These are phyloP conservation scores for Gorsachius magnificus DNA, from an alignment of 2,797 vertebrate genomes.

Conservation along the genomic window DNA sequence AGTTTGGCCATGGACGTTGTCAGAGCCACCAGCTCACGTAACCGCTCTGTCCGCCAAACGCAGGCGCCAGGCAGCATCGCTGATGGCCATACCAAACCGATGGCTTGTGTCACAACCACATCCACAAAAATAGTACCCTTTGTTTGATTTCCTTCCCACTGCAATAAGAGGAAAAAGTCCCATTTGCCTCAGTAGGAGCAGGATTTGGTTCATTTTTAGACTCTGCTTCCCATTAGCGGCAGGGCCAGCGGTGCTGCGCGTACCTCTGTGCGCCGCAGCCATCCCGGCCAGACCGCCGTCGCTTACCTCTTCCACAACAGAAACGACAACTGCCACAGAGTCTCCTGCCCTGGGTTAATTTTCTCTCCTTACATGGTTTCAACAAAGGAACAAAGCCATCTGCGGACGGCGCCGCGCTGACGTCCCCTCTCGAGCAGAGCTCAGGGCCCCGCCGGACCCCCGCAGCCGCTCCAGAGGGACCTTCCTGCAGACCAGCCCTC, in stretches of 20 bases:
- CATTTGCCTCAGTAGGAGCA: neutral
- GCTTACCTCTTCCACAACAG: neutral
- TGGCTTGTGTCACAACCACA: neutral
- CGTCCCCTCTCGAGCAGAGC: neutral
- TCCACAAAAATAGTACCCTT: neutral
- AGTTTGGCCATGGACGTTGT: accelerated
- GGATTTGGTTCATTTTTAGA: neutral
- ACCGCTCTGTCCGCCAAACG: neutral
- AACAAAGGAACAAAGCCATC: neutral
- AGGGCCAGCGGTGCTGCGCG: accelerated
- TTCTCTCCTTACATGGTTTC: neutral
- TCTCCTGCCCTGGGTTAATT: neutral
- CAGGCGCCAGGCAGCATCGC: neutral
- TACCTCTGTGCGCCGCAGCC: neutral
- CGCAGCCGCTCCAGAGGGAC: neutral
- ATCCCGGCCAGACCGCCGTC: neutral
- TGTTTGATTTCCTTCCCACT: neutral
- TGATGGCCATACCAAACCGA: accelerated
- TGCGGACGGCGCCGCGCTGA: accelerated
- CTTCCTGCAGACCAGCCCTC: accelerated
- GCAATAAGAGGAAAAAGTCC: neutral
- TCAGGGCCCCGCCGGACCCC: neutral
- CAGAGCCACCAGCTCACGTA: neutral
- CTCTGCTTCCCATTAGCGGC: accelerated
- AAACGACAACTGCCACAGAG: neutral